Evolutionary conservation across 2,888 invertebrate genomes (phyloP), one percentile per base, ranked within the genome.

Genomic region (Nephrotoma guestfalica): DNA sequence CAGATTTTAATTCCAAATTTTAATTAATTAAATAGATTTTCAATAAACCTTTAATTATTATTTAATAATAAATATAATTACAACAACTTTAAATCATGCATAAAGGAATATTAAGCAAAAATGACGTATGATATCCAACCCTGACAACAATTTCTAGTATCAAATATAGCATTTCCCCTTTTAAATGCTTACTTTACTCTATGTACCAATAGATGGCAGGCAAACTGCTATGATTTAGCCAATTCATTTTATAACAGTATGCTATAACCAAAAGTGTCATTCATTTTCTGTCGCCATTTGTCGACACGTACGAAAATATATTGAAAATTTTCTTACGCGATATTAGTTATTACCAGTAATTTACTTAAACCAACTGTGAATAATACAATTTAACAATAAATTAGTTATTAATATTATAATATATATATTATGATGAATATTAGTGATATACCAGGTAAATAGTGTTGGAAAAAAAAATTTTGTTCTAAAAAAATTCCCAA

Each of bases 241-340:
- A 41, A 42, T 84, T 42, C 84, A 84, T 84, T 41, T 84, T 84
- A 84, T 40, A 84, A 84, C 83, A 84, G 83, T 84, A 84, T 84
- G 84, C 84, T 84, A 84, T 84, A 71, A 71, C 42, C 84, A 84
- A 84, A 41, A 41, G 41, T 84, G 42, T 84, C 84, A 41, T 84
- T 84, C 41, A 42, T 71, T 71, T 71, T 84, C 84, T 84, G 84
- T 84, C 84, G 86, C 86, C 86, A 86, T 86, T 86, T 86, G 86
- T 51, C 47, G 45, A 86, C 43, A 86, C 86, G 86, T 86, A 47
- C 47, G 40, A 85, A 13, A 15, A n/a, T n/a, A n/a, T n/a, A n/a
- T 71, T 84, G 42, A 42, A 41, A 42, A 84, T 84, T 41, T 42
- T 84, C 42, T 47, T 13, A 47, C n/a, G n/a, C 41, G 84, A 41